Evolutionary conservation across 2,797 vertebrate species (phyloP).

Genomic region (Saxicola maurus): DNA sequence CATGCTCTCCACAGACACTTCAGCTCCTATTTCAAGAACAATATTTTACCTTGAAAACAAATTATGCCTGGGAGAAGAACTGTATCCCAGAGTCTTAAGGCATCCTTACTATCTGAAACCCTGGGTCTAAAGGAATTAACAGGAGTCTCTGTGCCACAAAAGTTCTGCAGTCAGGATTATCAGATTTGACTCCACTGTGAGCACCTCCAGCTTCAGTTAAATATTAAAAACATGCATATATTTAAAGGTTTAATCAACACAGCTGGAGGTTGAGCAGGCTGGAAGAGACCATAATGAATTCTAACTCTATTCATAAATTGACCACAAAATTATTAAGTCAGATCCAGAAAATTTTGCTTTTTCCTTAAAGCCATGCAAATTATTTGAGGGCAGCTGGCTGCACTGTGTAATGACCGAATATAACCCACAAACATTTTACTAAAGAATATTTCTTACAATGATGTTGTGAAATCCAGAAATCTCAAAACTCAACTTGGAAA

Average conservation of each 20-base stretch:
- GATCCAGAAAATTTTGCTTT: background rate
- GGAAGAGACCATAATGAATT: background rate
- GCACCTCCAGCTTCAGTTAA: background rate
- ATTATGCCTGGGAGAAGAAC: background rate
- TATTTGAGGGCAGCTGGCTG: background rate
- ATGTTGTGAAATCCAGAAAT: constrained; percentile 12
- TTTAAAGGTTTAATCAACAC: background rate
- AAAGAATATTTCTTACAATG: background rate
- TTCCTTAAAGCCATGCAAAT: background rate
- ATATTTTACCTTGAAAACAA: constrained; percentile 10
- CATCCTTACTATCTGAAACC: background rate
- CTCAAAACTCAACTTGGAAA: constrained; percentile 11
- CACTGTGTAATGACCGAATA: background rate
- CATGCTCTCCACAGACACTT: background rate
- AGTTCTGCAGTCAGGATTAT: background rate
- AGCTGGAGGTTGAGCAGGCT: background rate
- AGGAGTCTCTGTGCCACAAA: background rate
- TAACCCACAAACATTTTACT: background rate
- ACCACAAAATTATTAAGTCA: background rate
- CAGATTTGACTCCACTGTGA: background rate
- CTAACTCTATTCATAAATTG: background rate
- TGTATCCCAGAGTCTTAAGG: background rate
- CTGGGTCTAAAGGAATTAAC: background rate
- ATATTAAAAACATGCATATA: background rate
- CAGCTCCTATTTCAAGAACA: background rate